Evolutionary conservation across 1,140 invertebrate species (phyloP), one percentile per base, ranked within the genome.

Genomic region (Bradynema listronoti): DNA sequence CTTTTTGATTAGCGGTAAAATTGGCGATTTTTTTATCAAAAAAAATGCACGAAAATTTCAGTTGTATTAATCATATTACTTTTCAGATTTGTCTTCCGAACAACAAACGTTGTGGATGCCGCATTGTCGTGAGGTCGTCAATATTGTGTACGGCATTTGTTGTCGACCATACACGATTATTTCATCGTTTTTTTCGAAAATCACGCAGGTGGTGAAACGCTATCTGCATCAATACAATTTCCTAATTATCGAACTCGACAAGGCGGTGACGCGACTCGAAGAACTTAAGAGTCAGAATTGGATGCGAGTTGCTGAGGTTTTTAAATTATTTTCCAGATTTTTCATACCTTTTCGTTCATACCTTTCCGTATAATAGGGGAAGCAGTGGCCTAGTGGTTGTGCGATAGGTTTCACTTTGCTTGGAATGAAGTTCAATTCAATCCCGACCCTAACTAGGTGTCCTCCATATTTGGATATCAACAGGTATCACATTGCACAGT

Each of bases 51-150:
- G n/a, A 30, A 50, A 50, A 19, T 16, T 49, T 43, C 1, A 6
- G 11, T 0, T 53, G 34, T 5, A 27, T 51, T 0, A 29, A 11
- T 19, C 19, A 11, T 39, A 11, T 11, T 19, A 19, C 11, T 19
- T 29, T 51, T 51, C n/a, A 54, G 52, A 58, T 1, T 27, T 58
- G 25, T 33, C 25, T 24, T 4, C 2, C 3, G 16, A 57, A 7
- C 5, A n/a, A 7, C 16, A 25, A 24, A n/a, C n/a, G 0, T 2
- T 57, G 9, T 58, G 56, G 56, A 27, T 54, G 11, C 56, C 56
- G 24, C 56, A 58, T 57, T 58, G 56, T 57, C 47, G 56, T 4
- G 27, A 58, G n/a, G 55, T 50, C n/a, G 56, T 58, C 3, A 58
- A 58, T 34, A 27, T 59, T 19, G 24, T 58, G 7, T 58, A 56